Percentiles rank a stretch among this genome's conserved stretches.
Evolutionary conservation across 2,797 vertebrate species (phyloP).

Genomic region (Apogon hyalosoma): DNA sequence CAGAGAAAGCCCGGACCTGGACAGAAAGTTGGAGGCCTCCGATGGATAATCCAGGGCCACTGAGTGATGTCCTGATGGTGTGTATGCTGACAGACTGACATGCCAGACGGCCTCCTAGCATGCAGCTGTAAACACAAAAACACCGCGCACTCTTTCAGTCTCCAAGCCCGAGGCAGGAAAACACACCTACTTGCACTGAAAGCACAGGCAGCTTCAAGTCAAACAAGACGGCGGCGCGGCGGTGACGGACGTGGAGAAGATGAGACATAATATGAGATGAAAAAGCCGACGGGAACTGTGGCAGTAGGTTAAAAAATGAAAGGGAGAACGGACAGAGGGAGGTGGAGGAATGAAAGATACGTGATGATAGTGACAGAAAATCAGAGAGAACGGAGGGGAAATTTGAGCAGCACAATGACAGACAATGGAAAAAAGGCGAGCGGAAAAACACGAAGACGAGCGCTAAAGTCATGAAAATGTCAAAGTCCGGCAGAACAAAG

Average conservation of each 20-base stretch:
- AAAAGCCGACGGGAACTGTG: not conserved
- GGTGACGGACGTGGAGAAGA: conserved; percentile 38
- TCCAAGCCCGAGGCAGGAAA: conserved; percentile 24
- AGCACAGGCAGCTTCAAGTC: too few species aligned
- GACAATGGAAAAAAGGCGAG: conserved; percentile 21
- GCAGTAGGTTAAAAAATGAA: not conserved
- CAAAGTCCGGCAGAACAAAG: not conserved
- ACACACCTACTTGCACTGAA: not conserved
- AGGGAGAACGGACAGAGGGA: not conserved
- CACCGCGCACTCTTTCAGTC: conserved; percentile 8
- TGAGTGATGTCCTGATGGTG: conserved; percentile 23
- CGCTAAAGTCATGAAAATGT: too few species aligned
- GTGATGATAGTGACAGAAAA: not conserved
- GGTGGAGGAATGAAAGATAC: not conserved
- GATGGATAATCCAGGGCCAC: conserved; percentile 37
- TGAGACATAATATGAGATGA: conserved; percentile 12
- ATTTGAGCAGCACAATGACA: not conserved
- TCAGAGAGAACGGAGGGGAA: conserved; percentile 5
- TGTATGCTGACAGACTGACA: conserved; percentile 57
- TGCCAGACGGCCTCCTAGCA: conserved; percentile 40
- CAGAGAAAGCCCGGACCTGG: conserved; percentile 4
- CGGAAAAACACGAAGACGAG: conserved; percentile 1
- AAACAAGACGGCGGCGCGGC: not conserved
- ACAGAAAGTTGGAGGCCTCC: conserved; percentile 13
- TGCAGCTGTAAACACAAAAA: conserved; percentile 61